phyloP scores from a whole-genome alignment of 2,888 invertebrate genomes.

The Acanthosepion pharaonis region DNA sequence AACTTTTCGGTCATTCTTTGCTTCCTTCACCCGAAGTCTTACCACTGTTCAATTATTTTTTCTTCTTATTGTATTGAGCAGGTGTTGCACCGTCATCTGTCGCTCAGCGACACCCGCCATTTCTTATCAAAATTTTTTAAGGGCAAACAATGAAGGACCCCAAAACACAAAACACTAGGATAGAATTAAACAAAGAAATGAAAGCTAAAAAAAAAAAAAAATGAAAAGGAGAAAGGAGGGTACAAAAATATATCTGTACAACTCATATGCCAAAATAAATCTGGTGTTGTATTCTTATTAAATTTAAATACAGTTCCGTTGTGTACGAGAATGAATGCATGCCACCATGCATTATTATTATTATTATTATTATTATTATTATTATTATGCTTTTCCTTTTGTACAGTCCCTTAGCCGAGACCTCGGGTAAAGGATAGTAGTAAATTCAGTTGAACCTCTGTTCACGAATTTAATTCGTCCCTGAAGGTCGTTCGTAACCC shows the following conservation, averaged over 20 bases:
- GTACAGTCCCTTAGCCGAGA: too few relatives aligned
- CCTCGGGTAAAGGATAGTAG: too few relatives aligned
- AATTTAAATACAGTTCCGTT: neutral
- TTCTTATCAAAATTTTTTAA: neutral
- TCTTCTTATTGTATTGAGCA: neutral
- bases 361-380: too few relatives aligned
- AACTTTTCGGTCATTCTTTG: too few relatives aligned
- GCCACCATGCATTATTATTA: neutral
- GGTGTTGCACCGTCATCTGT: conserved; percentile 14
- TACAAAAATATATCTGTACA: neutral
- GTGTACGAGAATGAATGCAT: neutral
- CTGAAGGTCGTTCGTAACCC: too few relatives aligned
- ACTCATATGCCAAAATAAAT: neutral
- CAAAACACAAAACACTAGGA: neutral
- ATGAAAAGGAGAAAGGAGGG: neutral
- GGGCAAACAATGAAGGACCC: neutral
- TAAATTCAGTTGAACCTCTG: too few relatives aligned
- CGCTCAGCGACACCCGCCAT: neutral
- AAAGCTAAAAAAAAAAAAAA: neutral
- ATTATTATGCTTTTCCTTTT: too few relatives aligned
- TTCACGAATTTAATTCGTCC: too few relatives aligned
- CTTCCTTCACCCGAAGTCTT: neutral
- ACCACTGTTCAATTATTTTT: neutral
- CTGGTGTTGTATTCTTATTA: neutral
- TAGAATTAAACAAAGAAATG: neutral